These are phyloP conservation scores for Sebastes melanostomus DNA, from an alignment of 2,797 vertebrate species.

Conservation along the genomic window DNA sequence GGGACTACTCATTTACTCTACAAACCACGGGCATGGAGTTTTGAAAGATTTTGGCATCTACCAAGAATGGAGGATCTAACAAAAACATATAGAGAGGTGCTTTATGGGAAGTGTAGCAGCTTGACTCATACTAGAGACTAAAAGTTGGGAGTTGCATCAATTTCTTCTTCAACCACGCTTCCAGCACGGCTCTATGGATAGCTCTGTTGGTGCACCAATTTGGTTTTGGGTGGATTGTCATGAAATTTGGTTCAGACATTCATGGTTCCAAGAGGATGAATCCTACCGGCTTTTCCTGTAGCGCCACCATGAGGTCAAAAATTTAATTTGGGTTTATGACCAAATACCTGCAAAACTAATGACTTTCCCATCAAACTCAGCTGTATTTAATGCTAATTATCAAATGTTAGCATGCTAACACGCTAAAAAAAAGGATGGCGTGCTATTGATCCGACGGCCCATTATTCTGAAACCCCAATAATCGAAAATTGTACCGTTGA, in stretches of 20 bases:
- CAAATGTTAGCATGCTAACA: background rate
- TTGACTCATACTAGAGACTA: background rate
- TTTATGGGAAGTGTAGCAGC: background rate
- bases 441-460: no score
- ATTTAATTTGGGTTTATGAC: background rate
- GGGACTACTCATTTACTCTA: background rate
- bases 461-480: no score
- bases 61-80: background rate
- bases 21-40: background rate
- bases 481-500: no score
- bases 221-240: background rate
- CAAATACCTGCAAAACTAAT: background rate
- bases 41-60: background rate
- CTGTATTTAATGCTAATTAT: background rate
- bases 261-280: background rate
- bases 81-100: background rate
- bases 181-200: background rate
- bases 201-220: background rate
- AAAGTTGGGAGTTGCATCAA: background rate
- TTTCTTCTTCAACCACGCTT: background rate
- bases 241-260: background rate
- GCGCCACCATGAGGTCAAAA: background rate
- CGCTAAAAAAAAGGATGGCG: background rate
- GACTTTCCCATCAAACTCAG: background rate
- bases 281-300: background rate